phyloP scores from a whole-genome alignment of 1,140 invertebrate genomes.

The silkworm (Bombyx mori) region ASM3026992v2 NC_085113.1:6960001-6960500 shows the following conservation, averaged over 20 bases:
- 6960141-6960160: too few species aligned
- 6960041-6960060: too few species aligned
- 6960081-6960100: too few species aligned
- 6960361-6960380: slow-evolving; percentile 79
- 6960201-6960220: too few species aligned
- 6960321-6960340: slow-evolving; percentile 76
- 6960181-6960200: too few species aligned
- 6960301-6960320: slow-evolving; percentile 82
- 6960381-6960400: slow-evolving; percentile 78
- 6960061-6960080: too few species aligned
- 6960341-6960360: slow-evolving; percentile 76
- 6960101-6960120: too few species aligned
- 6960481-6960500: slow-evolving; percentile 70
- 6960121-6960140: too few species aligned
- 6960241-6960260: slow-evolving; percentile 5
- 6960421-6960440: slow-evolving; percentile 83
- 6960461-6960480: slow-evolving; percentile 76
- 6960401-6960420: slow-evolving; percentile 81
- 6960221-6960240: too few species aligned
- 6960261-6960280: slow-evolving; percentile 74
- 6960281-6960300: slow-evolving; percentile 76
- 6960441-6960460: slow-evolving; percentile 83
- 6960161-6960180: too few species aligned
- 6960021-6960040: too few species aligned
- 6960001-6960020: too few species aligned